Evolutionary conservation across 2,888 invertebrate species (phyloP).

Genomic region (Drosophila histrio): DNA sequence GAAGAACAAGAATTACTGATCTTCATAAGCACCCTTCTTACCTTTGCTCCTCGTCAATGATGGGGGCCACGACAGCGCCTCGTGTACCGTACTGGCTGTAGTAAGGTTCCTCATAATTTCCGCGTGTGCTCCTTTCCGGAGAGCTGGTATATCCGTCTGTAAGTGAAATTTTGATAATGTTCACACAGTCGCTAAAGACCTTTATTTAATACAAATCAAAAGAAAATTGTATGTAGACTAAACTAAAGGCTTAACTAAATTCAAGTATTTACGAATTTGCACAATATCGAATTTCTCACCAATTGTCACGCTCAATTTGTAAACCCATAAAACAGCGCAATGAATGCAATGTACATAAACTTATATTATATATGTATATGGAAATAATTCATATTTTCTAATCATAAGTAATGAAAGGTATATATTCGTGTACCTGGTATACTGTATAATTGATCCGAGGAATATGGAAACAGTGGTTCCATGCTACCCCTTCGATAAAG

Average conservation of each 20-base stretch:
- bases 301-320: conserved; percentile 28
- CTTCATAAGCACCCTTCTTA: conserved; percentile 45
- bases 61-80: conserved; percentile 90
- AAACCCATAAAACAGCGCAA: conserved; percentile 43
- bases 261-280: conserved; percentile 3
- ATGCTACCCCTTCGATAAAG: conserved; percentile 85
- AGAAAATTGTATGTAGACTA: not conserved
- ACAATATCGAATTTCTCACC: conserved; percentile 15
- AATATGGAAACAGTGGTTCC: conserved; percentile 84
- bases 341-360: conserved; percentile 42
- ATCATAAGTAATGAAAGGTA: conserved; percentile 38
- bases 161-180: conserved; percentile 52
- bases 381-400: conserved; percentile 2
- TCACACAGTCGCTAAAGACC: not conserved
- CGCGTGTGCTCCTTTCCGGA: conserved; percentile 90
- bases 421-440: conserved; percentile 84
- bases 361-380: conserved; percentile 9
- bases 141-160: conserved; percentile 94
- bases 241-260: conserved; percentile 8
- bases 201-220: not conserved
- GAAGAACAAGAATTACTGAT: not conserved
- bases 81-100: conserved; percentile 91
- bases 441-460: conserved; percentile 85
- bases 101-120: conserved; percentile 93
- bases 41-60: conserved; percentile 95